Evolutionary conservation across 1,140 invertebrate genomes (phyloP).

Genomic region (Bombus haemorrhoidalis): DNA sequence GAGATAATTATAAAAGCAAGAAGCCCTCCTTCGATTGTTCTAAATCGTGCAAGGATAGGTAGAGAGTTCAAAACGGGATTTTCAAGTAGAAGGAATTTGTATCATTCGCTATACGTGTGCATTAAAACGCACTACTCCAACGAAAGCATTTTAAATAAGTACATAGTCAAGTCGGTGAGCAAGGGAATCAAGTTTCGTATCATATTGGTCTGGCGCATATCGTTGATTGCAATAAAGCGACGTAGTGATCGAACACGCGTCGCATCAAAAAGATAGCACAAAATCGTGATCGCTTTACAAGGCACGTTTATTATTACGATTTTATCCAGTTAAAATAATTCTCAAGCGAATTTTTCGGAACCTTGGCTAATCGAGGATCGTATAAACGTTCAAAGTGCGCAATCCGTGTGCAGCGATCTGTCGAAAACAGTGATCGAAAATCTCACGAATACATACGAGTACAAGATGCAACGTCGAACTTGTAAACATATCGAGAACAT

Average conservation of each 20-base stretch:
- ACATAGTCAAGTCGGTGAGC: conserved; percentile 52
- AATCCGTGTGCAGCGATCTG: not conserved
- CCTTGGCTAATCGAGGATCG: not conserved
- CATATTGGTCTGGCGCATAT: conserved; percentile 24
- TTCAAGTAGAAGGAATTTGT: conserved; percentile 35
- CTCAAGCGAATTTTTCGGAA: not conserved
- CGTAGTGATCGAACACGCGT: conserved; percentile 37
- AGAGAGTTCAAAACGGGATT: not conserved
- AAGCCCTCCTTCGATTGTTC: conserved; percentile 11
- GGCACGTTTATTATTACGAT: conserved; percentile 13
- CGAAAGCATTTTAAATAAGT: conserved; percentile 15
- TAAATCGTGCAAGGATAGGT: not conserved
- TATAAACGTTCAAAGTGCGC: not conserved
- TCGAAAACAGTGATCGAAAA: not conserved
- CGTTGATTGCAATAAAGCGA: conserved; percentile 48
- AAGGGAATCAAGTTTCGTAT: conserved; percentile 6
- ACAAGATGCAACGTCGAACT: conserved; percentile 12
- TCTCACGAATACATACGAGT: not conserved
- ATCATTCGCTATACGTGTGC: conserved; percentile 38
- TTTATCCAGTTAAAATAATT: not conserved
- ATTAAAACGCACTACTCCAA: conserved; percentile 1
- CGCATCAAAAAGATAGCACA: conserved; percentile 51
- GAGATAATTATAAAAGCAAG: not conserved
- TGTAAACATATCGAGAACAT: conserved; percentile 46
- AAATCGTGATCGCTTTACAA: conserved; percentile 47